Percentiles rank a stretch among this genome's conserved stretches.
Evolutionary conservation across 2,797 vertebrate genomes (phyloP).

Genomic region (Spheniscus humboldti): DNA sequence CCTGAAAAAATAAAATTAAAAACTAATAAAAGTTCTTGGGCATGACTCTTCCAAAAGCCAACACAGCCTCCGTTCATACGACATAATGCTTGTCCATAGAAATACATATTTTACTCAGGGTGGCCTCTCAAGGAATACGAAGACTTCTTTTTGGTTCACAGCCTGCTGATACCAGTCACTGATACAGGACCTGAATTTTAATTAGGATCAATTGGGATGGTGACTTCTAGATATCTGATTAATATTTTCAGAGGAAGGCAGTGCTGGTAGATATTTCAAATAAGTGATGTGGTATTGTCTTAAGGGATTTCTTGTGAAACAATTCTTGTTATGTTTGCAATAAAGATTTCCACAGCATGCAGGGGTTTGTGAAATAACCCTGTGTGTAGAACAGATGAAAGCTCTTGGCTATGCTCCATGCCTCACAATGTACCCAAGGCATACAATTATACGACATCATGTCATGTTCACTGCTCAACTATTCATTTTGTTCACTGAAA

Average conservation of each 20-base stretch:
- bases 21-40: neutral
- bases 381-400: slow-evolving; percentile 18
- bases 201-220: neutral
- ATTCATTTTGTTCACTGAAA: slow-evolving; percentile 40
- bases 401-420: slow-evolving; percentile 36
- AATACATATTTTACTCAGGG: neutral
- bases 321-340: neutral
- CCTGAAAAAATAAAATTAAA: neutral
- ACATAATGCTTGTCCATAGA: neutral
- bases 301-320: slow-evolving; percentile 3
- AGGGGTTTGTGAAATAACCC: slow-evolving; percentile 40
- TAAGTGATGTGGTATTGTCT: neutral
- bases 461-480: slow-evolving; percentile 33
- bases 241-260: neutral
- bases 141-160: neutral
- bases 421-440: slow-evolving; percentile 8
- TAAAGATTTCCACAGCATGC: neutral
- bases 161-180: neutral
- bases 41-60: neutral
- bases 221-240: neutral
- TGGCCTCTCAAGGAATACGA: neutral
- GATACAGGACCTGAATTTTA: neutral
- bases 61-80: neutral
- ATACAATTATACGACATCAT: slow-evolving; percentile 8
- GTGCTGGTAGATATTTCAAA: neutral